phyloP scores from a whole-genome alignment of 2,888 invertebrate species.

The Scaptomyza parva region DNA sequence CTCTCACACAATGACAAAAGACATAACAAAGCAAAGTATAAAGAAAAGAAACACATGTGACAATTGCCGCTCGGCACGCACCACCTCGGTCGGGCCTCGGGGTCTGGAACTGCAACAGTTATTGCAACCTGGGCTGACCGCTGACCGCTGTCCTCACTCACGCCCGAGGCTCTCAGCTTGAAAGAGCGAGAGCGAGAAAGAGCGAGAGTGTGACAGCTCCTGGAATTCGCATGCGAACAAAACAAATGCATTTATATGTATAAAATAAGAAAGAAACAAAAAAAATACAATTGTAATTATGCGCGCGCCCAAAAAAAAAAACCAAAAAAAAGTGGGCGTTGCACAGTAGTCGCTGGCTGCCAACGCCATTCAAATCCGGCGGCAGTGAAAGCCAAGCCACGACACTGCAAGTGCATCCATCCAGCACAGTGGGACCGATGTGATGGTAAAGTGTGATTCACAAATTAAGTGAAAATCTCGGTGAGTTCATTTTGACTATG shows the following conservation, averaged over 20 bases:
- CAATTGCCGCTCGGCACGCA: slow-evolving; percentile 71
- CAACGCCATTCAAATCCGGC: slow-evolving; percentile 60
- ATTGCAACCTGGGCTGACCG: background rate
- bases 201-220: slow-evolving; percentile 64
- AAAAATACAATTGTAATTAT: slow-evolving; percentile 70
- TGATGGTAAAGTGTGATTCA: too few relatives aligned
- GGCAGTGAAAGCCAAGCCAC: slow-evolving; percentile 66
- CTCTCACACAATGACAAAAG: slow-evolving; percentile 29
- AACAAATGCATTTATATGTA: slow-evolving; percentile 24
- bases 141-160: slow-evolving; percentile 29
- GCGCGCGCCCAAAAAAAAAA: slow-evolving; percentile 56
- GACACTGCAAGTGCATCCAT: background rate
- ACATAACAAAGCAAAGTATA: slow-evolving; percentile 29
- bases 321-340: slow-evolving; percentile 76
- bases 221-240: slow-evolving; percentile 64
- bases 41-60: slow-evolving; percentile 52
- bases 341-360: slow-evolving; percentile 77
- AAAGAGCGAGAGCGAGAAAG: background rate
- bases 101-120: background rate
- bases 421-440: slow-evolving; percentile 51
- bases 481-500: background rate
- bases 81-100: too few relatives aligned
- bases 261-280: slow-evolving; percentile 11
- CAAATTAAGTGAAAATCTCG: too few relatives aligned
- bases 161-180: slow-evolving; percentile 63